Percentiles rank a stretch among this genome's conserved stretches.
These are phyloP conservation scores for Lethenteron camtschaticum DNA, from an alignment of 2,113 vertebrate genomes.

Conservation along the genomic window DNA sequence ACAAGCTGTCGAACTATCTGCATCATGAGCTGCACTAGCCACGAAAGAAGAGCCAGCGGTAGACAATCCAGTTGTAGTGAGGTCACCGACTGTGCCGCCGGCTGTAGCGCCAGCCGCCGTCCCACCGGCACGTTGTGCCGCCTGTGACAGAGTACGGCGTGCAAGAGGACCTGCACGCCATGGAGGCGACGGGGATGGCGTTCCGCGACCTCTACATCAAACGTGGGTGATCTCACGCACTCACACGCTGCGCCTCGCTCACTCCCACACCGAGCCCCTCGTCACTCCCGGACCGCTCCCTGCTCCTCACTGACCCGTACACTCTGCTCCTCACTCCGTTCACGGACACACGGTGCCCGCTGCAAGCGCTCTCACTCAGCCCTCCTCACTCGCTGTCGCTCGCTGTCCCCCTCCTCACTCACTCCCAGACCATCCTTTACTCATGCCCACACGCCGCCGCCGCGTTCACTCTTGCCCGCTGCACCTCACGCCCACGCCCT, in stretches of 20 bases:
- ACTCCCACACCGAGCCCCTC: not conserved
- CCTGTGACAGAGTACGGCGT: slow-evolving; percentile 58
- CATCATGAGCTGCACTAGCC: too few relatives aligned
- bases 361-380: not conserved
- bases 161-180: slow-evolving; percentile 53
- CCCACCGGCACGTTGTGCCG: too few relatives aligned
- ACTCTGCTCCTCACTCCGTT: too few relatives aligned
- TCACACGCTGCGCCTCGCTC: not conserved
- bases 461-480: not conserved
- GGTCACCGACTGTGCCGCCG: too few relatives aligned
- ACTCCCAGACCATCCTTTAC: not conserved
- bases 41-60: too few relatives aligned
- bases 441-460: not conserved
- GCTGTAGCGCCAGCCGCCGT: too few relatives aligned
- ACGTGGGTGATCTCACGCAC: slow-evolving; percentile 31
- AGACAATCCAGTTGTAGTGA: too few relatives aligned
- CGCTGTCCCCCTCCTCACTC: not conserved
- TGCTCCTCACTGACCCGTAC: not conserved
- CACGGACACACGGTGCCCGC: not conserved
- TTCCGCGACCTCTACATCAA: slow-evolving; percentile 81
- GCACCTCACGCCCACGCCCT: not conserved
- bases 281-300: not conserved
- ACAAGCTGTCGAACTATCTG: too few relatives aligned
- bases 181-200: slow-evolving; percentile 60
- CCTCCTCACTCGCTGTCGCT: not conserved